These are phyloP conservation scores for Thermophis baileyi DNA, from an alignment of 2,113 vertebrate genomes.

Conservation along the genomic window DNA sequence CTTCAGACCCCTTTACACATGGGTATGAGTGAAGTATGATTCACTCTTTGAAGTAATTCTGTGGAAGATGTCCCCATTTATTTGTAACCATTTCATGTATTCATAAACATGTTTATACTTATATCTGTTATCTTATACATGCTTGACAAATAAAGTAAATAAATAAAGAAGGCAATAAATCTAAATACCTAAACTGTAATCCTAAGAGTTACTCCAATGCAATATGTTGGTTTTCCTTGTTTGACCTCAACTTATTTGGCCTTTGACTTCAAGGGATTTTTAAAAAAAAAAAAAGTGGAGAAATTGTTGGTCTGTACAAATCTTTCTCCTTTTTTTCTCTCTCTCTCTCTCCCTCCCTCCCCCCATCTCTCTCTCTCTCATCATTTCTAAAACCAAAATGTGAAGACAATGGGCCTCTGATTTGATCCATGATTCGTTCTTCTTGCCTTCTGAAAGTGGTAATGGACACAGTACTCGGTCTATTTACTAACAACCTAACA, in stretches of 20 bases:
- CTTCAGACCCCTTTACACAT: neutral
- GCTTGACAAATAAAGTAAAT: too few species aligned
- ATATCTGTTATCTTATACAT: too few species aligned
- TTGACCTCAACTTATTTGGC: neutral
- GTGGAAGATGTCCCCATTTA: too few species aligned
- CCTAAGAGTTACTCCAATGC: neutral
- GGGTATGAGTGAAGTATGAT: neutral
- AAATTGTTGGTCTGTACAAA: neutral
- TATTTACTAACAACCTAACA: conserved; percentile 10
- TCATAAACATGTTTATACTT: too few species aligned
- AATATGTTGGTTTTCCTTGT: neutral
- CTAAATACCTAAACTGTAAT: neutral
- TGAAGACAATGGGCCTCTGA: neutral
- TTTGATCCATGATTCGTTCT: neutral
- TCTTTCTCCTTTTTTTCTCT: neutral
- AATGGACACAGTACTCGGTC: conserved; percentile 41
- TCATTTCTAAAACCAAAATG: neutral
- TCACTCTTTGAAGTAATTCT: neutral
- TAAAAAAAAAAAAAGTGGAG: neutral
- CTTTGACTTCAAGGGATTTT: neutral
- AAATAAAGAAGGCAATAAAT: neutral
- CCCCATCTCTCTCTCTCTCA: too few species aligned
- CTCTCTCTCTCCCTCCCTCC: too few species aligned
- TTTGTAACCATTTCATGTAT: too few species aligned
- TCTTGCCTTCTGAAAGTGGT: conserved; percentile 25